Evolutionary conservation across 2,113 vertebrate genomes (phyloP).

Genomic region (Zootoca vivipara): DNA sequence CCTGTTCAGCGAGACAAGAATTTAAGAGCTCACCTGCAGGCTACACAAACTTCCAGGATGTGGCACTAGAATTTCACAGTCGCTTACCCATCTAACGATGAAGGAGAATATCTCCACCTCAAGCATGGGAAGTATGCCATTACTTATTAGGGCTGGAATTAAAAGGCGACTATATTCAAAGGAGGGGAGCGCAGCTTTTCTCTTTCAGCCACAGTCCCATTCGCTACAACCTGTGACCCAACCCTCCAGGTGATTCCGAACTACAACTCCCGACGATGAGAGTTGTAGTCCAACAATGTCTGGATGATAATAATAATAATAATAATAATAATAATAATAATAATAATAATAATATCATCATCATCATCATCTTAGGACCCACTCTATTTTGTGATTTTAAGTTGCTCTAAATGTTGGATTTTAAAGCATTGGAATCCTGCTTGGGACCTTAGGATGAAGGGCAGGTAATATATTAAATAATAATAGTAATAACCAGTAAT

Average conservation of each 20-base stretch:
- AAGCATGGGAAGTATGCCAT: background rate
- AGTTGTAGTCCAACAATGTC: background rate
- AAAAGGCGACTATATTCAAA: background rate
- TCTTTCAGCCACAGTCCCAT: background rate
- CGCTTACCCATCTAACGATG: background rate
- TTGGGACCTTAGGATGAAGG: too few species aligned
- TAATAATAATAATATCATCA: too few species aligned
- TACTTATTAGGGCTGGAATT: background rate
- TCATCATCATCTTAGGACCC: too few species aligned
- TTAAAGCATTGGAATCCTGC: too few species aligned
- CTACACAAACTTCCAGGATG: background rate
- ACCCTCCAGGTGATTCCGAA: background rate
- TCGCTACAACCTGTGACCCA: background rate
- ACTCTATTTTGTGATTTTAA: too few species aligned
- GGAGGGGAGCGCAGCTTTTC: background rate
- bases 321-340: too few species aligned
- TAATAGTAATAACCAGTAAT: too few species aligned
- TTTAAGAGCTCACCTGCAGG: background rate
- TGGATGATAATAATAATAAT: background rate
- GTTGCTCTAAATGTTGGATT: too few species aligned
- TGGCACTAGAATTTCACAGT: background rate
- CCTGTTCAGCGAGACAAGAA: slow-evolving; percentile 71
- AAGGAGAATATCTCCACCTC: background rate
- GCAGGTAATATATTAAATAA: too few species aligned
- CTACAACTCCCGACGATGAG: background rate